A percentile compares a stretch with the other conserved stretches of the same genome.
phyloP scores from a whole-genome alignment of 2,113 vertebrate species.

The Pseudolaguvia tuberculata region DNA sequence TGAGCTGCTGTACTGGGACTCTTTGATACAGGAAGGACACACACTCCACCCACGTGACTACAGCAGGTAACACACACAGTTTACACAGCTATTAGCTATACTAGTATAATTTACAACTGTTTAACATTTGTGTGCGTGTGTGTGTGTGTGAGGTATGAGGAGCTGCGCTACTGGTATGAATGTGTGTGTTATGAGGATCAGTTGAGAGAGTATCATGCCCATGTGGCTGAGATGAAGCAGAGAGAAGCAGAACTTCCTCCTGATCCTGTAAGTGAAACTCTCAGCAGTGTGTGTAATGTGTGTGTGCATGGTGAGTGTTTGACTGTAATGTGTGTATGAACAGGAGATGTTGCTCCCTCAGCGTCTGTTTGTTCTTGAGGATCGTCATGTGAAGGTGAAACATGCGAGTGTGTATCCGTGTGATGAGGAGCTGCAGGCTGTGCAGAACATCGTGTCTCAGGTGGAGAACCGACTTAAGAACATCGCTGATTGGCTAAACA shows the following conservation, averaged over 20 bases:
- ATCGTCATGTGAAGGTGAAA: constrained; percentile 93
- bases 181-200: constrained; percentile 71
- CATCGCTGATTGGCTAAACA: constrained; percentile 85
- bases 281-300: no score
- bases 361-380: constrained; percentile 81
- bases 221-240: constrained; percentile 59
- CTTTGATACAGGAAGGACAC: constrained; percentile 66
- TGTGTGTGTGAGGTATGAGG: constrained; percentile 64
- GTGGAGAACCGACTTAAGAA: constrained; percentile 86
- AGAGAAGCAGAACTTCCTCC: constrained; percentile 50
- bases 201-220: constrained; percentile 66
- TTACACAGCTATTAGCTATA: background rate
- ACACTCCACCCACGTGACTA: constrained; percentile 67
- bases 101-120: background rate
- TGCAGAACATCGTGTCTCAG: constrained; percentile 92
- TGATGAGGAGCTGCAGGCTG: constrained; percentile 85
- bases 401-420: constrained; percentile 93
- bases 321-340: background rate
- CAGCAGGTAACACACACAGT: constrained; percentile 59
- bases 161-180: constrained; percentile 74
- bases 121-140: background rate
- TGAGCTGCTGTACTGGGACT: constrained; percentile 77
- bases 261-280: constrained; percentile 21
- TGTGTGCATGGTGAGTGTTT: no score
- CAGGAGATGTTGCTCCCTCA: constrained; percentile 63